These are phyloP conservation scores for Naja naja DNA, from an alignment of 2,113 vertebrate species.

Conservation along the genomic window DNA sequence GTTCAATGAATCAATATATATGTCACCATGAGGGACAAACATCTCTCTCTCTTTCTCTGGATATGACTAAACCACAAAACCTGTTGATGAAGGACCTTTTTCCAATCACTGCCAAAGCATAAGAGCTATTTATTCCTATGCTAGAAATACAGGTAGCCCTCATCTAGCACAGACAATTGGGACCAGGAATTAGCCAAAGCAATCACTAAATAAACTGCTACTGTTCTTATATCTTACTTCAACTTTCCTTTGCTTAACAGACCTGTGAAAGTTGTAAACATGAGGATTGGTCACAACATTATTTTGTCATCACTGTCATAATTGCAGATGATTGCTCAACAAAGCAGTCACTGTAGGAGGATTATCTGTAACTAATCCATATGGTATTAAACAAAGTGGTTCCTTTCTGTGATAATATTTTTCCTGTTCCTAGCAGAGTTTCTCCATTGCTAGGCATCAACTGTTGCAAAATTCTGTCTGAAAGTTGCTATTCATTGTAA, in stretches of 20 bases:
- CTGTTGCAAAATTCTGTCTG: neutral
- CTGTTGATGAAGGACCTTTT: constrained; percentile 9
- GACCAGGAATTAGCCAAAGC: neutral
- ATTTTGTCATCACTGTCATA: neutral
- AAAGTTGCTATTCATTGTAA: neutral
- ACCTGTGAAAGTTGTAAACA: neutral
- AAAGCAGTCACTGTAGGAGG: neutral
- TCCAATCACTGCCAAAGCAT: neutral
- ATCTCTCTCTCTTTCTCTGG: neutral
- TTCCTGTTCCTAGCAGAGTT: neutral
- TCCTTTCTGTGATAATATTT: neutral
- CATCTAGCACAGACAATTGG: neutral
- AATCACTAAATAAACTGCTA: neutral
- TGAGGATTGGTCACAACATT: neutral
- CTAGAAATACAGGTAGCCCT: neutral
- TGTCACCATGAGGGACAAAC: neutral
- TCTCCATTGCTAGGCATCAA: neutral
- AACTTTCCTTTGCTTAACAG: neutral
- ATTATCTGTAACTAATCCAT: neutral
- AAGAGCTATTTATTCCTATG: neutral
- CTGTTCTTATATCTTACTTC: neutral
- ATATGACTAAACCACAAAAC: neutral
- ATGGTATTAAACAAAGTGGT: neutral
- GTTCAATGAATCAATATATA: neutral
- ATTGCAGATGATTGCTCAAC: neutral